phyloP scores from a whole-genome alignment of 2,113 vertebrate species.

The Heteronetta atricapilla region DNA sequence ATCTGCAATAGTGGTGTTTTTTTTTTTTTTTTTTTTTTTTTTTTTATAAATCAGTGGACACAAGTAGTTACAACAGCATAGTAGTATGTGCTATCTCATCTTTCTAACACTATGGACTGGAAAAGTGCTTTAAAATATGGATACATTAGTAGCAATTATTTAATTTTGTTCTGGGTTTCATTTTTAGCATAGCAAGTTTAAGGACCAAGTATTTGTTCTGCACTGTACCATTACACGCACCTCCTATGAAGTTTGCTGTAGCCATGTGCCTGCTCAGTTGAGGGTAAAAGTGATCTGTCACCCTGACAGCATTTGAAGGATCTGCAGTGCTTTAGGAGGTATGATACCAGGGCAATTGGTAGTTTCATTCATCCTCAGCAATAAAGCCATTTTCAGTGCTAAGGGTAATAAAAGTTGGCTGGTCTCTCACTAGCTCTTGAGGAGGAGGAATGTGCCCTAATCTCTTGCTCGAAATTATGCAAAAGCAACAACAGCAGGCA shows the following conservation, averaged over 20 bases:
- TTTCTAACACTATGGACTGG: background rate
- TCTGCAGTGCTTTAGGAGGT: background rate
- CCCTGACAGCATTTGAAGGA: background rate
- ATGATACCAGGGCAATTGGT: background rate
- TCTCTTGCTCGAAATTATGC: background rate
- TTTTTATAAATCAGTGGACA: background rate
- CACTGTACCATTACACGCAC: background rate
- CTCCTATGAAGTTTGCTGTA: background rate
- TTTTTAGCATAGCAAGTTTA: background rate
- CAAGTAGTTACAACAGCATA: background rate
- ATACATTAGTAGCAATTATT: background rate
- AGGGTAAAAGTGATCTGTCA: constrained; percentile 1
- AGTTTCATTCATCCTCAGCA: background rate
- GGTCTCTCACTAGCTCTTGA: background rate
- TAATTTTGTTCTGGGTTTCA: background rate
- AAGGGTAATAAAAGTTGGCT: background rate
- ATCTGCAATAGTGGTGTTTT: background rate
- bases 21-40: too few relatives aligned
- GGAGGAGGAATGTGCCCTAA: background rate
- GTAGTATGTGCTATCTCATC: background rate
- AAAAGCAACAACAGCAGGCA: background rate
- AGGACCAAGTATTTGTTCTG: background rate
- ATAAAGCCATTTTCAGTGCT: constrained; percentile 7
- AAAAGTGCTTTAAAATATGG: background rate
- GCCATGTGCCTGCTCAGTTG: background rate